These are phyloP conservation scores for Belonocnema kinseyi DNA, from an alignment of 1,140 invertebrate genomes.

Conservation along the genomic window DNA sequence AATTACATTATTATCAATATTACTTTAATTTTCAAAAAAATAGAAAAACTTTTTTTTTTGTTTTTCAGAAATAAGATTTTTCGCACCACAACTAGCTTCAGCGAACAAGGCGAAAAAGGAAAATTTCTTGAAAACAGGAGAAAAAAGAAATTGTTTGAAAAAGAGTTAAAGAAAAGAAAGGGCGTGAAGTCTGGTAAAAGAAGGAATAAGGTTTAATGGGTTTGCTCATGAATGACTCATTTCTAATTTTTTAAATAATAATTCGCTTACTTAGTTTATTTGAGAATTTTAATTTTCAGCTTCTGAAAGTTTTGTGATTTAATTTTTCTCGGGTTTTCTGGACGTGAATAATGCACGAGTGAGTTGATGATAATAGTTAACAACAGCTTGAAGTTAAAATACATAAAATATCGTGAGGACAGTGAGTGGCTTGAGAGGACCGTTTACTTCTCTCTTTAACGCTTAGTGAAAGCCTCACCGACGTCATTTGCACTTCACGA, in stretches of 20 bases:
- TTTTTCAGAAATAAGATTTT: too few relatives aligned
- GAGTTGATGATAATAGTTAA: constrained; percentile 28
- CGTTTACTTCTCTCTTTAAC: constrained; percentile 32
- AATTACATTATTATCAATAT: too few relatives aligned
- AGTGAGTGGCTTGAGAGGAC: constrained; percentile 20
- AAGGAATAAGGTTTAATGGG: too few relatives aligned
- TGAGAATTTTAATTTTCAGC: neutral
- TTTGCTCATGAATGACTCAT: too few relatives aligned
- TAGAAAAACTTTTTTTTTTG: too few relatives aligned
- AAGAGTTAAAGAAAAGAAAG: too few relatives aligned
- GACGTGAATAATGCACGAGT: constrained; percentile 18
- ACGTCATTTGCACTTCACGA: constrained; percentile 60
- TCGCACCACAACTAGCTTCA: too few relatives aligned
- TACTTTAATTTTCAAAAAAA: too few relatives aligned
- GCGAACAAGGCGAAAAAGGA: too few relatives aligned
- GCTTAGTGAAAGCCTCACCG: constrained; percentile 50
- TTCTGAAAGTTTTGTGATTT: constrained; percentile 23
- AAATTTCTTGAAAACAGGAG: too few relatives aligned
- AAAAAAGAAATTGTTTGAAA: too few relatives aligned
- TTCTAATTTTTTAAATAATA: neutral
- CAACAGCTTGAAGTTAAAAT: constrained; percentile 28
- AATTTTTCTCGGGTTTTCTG: neutral
- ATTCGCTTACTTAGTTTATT: neutral
- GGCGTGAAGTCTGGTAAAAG: too few relatives aligned
- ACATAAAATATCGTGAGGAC: constrained; percentile 29